Evolutionary conservation across 2,797 vertebrate genomes (phyloP).

Genomic region (Poeciliopsis gracilis): DNA sequence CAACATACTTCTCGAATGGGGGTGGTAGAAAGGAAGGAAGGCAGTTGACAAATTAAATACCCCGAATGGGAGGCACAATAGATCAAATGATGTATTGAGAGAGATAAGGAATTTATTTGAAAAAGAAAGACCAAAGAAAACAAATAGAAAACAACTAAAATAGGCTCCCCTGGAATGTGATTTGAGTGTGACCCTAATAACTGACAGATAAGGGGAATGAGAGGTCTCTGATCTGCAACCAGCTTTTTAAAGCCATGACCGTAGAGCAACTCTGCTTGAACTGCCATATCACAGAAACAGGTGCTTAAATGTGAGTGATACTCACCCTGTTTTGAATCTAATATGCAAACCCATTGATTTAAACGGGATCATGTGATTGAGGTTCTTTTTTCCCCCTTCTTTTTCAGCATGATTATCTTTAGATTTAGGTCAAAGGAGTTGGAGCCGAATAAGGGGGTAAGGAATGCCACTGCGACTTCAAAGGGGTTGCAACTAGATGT

Average conservation of each 20-base stretch:
- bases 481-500: conserved; percentile 77
- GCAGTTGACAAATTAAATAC: conserved; percentile 40
- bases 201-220: conserved; percentile 46
- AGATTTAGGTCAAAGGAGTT: conserved; percentile 73
- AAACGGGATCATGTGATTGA: conserved; percentile 31
- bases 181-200: conserved; percentile 37
- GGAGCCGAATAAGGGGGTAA: conserved; percentile 69
- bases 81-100: conserved; percentile 35
- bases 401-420: conserved; percentile 50
- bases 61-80: conserved; percentile 6
- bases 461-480: conserved; percentile 77
- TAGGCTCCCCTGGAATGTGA: conserved; percentile 28
- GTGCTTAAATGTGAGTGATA: conserved; percentile 24
- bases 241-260: conserved; percentile 24
- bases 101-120: conserved; percentile 40
- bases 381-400: conserved; percentile 11
- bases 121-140: conserved; percentile 31
- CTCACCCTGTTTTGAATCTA: conserved; percentile 22
- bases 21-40: background rate
- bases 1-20: conserved; percentile 16
- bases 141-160: conserved; percentile 33
- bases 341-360: conserved; percentile 28
- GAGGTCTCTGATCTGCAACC: conserved; percentile 47
- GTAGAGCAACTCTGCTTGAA: conserved; percentile 27
- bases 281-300: conserved; percentile 28